Evolutionary conservation across 2,888 invertebrate species (phyloP), one percentile per base, ranked within the genome.

Genomic region (Polyommatus iphigenia): DNA sequence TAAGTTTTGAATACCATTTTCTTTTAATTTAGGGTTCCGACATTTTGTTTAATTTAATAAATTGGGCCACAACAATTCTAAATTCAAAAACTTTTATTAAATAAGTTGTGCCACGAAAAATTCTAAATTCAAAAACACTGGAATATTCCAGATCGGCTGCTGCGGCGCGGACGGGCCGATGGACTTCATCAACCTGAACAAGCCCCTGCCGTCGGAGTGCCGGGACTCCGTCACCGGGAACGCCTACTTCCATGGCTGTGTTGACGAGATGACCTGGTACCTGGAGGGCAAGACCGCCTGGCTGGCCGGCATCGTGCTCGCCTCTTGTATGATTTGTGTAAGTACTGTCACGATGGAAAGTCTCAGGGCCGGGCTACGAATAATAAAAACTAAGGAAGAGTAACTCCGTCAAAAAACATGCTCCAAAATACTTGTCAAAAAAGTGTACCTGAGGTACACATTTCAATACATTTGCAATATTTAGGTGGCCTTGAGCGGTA

Each of bases 221-320:
- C 95, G 98, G 13, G 98, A 98, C 89, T 96, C 97, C 0, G 97
- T 98, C 18, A 98, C 97, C 2, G 98, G 98, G 77, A 98, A 98
- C 89, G 97, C 97, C 0, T 98, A 97, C 90, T 97, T 96, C 91
- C 96, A 97, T 85, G 98, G 98, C 24, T 98, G 98, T 85, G 96
- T 98, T 2, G 97, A 98, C 81, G 97, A 97, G 85, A 91, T 98
- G 82, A 97, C 98, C n/a, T 97, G 97, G 96, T 98, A 97, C 88
- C 94, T 98, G 82, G 98, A 98, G 87, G 96, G 96, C 78, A 97
- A 97, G 88, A 96, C 97, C 15, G 96, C 96, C 50, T 98, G 98
- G 97, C 93, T 98, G 59, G 96, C 97, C 13, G 98, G 97, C 5
- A 91, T 98, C 29, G 96, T 97, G 0, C 95, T 98, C 85, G 94